phyloP scores from a whole-genome alignment of 2,113 vertebrate genomes.

The Chitala chitala region DNA sequence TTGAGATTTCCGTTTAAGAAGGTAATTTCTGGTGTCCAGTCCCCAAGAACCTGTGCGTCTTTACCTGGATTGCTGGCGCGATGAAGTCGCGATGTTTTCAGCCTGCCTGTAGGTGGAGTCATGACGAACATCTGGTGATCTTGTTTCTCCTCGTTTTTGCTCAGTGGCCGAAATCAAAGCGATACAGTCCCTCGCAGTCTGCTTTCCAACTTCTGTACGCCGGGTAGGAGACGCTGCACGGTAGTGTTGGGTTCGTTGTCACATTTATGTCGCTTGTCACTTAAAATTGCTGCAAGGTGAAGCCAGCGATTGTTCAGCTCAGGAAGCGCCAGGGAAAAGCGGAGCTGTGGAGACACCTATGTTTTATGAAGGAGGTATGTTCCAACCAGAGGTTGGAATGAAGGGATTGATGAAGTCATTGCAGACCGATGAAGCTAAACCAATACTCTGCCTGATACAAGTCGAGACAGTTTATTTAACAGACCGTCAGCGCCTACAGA shows the following conservation, averaged over 20 bases:
- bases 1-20: too few species aligned
- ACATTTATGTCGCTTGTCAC: too few species aligned
- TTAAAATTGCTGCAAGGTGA: too few species aligned
- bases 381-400: neutral
- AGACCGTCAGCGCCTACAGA: neutral
- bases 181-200: neutral
- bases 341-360: neutral
- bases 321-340: neutral
- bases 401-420: slow-evolving; percentile 21
- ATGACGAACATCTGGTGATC: slow-evolving; percentile 8
- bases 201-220: neutral
- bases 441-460: neutral
- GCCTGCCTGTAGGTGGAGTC: slow-evolving; percentile 33
- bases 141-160: neutral
- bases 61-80: slow-evolving; percentile 14
- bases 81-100: slow-evolving; percentile 22
- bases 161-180: neutral
- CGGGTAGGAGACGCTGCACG: neutral
- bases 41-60: neutral
- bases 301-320: too few species aligned
- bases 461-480: neutral
- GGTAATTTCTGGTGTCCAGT: neutral
- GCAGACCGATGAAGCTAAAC: neutral
- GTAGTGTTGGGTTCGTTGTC: neutral
- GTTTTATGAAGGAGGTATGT: neutral